A percentile compares a stretch with the other conserved stretches of the same genome.
Conservation (phyloP, 2,888 invertebrate genomes). For the Diplolepis rosae region DNA sequence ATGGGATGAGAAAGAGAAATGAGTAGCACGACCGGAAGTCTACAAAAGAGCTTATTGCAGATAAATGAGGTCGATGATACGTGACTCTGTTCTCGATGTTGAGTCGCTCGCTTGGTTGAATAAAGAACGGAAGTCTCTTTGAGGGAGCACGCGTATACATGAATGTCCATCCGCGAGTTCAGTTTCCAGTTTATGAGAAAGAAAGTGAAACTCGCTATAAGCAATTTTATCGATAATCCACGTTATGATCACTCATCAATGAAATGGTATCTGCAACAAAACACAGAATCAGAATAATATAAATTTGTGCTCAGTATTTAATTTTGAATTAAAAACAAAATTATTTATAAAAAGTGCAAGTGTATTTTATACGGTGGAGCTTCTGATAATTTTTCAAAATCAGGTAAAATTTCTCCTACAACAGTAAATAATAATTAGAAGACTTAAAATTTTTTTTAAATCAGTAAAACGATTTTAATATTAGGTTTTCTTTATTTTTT, state of each 20-base stretch:
- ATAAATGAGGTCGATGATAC: constrained; percentile 33
- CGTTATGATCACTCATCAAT: not conserved
- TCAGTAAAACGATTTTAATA: not conserved
- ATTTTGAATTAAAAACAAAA: not conserved
- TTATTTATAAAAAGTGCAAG: constrained; percentile 14
- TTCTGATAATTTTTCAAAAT: not conserved
- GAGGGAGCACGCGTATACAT: constrained; percentile 14
- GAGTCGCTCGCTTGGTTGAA: constrained; percentile 25
- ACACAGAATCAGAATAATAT: not conserved
- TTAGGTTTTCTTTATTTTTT: not conserved
- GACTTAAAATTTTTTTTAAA: not conserved
- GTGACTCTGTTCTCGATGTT: constrained; percentile 28
- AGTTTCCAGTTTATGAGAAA: constrained; percentile 24
- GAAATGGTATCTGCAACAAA: not conserved
- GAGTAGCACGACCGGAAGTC: constrained; percentile 23
- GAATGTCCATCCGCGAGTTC: constrained; percentile 23
- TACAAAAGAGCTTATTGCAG: constrained; percentile 30
- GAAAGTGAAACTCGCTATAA: constrained; percentile 24
- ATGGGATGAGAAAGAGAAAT: constrained; percentile 21
- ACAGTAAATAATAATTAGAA: too few relatives aligned
- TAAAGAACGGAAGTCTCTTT: constrained; percentile 24
- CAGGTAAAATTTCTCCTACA: constrained; percentile 4
- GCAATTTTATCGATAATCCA: not conserved
- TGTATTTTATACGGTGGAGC: not conserved
- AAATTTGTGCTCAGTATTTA: not conserved